Evolutionary conservation across 2,797 vertebrate species (phyloP).

Genomic region (Manis crassicaudata): DNA sequence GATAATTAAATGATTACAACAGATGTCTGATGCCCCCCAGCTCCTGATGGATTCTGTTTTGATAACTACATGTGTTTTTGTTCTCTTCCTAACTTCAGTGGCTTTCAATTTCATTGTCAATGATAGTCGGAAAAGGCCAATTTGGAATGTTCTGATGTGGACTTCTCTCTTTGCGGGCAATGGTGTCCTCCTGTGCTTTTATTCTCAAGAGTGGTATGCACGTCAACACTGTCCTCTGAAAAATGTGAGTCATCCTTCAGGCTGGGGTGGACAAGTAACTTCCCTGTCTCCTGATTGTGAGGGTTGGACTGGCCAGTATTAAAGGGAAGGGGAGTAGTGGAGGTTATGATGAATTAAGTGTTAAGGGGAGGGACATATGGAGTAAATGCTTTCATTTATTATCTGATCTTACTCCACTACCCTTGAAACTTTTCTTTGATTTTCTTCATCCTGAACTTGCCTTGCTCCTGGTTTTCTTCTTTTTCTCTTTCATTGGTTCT

Average conservation of each 20-base stretch:
- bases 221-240: conserved; percentile 92
- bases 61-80: not conserved
- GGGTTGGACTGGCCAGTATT: not conserved
- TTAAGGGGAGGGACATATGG: not conserved
- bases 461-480: too few relatives aligned
- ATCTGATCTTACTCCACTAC: not conserved
- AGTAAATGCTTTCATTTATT: not conserved
- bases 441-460: not conserved
- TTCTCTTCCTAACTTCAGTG: conserved; percentile 84
- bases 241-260: conserved; percentile 87
- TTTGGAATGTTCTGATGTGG: conserved; percentile 99
- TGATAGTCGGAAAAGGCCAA: conserved; percentile 94
- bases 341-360: not conserved
- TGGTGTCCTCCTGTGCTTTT: conserved; percentile 94
- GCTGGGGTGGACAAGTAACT: not conserved
- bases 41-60: not conserved
- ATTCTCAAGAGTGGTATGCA: conserved; percentile 98
- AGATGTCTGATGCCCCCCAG: not conserved
- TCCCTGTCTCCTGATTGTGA: not conserved
- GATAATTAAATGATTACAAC: not conserved
- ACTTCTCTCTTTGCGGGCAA: conserved; percentile 95
- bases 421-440: not conserved
- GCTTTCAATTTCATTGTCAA: conserved; percentile 97
- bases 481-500: not conserved
- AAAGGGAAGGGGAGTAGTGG: not conserved